Conservation (phyloP, 2,797 vertebrate genomes). For the Sphenodon punctatus region DNA sequence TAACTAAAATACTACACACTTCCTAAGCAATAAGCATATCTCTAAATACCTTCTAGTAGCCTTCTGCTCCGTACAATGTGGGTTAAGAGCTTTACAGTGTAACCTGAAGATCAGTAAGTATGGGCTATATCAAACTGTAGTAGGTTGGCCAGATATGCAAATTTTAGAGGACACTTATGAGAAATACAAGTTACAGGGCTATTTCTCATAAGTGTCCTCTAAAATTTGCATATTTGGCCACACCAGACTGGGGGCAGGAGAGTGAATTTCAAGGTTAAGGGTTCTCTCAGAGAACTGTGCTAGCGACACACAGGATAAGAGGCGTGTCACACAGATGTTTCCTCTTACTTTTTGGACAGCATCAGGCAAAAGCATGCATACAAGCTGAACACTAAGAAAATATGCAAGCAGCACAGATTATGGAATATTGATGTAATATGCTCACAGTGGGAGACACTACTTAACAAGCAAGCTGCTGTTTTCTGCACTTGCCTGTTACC, state of each 20-base stretch:
- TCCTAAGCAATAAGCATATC: neutral
- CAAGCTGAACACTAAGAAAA: no score
- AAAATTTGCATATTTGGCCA: no score
- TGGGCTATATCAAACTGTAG: neutral
- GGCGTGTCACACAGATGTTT: neutral
- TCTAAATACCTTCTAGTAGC: no score
- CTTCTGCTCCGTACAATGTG: neutral
- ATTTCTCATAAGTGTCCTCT: no score
- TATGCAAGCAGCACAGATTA: neutral
- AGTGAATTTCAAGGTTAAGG: neutral
- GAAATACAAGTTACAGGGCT: no score
- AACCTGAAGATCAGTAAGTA: neutral
- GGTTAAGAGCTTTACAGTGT: neutral
- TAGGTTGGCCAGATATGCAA: no score
- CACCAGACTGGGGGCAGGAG: neutral
- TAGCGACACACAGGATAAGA: neutral
- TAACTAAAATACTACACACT: neutral
- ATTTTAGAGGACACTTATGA: no score
- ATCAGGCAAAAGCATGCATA: no score
- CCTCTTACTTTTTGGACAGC: no score
- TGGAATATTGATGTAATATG: neutral
- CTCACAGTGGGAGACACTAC: conserved; percentile 25
- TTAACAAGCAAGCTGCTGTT: conserved; percentile 19
- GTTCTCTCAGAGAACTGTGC: neutral
- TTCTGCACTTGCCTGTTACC: conserved; percentile 39